Base-by-base conservation (phyloP, 1,140 invertebrate species). In the Pollicipes pollicipes region DNA sequence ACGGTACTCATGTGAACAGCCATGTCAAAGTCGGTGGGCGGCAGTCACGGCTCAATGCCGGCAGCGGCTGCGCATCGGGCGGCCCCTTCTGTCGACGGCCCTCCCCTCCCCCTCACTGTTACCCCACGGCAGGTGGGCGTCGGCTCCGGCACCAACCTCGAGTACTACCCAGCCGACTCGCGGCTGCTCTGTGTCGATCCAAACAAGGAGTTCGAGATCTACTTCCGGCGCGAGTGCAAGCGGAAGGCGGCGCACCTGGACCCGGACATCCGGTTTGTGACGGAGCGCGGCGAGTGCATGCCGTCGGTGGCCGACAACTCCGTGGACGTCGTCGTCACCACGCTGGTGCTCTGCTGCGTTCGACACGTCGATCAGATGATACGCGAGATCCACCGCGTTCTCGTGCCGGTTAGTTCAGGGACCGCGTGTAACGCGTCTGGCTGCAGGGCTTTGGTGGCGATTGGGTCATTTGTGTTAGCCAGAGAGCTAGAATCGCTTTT, bases 261-360 rank as follows among this genome's bases (percentile, higher is more conserved):
- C 64, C 28, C 64, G 27, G 28, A 66, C 64, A 66, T 66, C 17
- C 27, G 27, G 64, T 66, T 66, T 24, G 64, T 66, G 28, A 10
- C 8, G 24, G 64, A 66, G 64, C 27, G 64, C 64, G 64, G 69
- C 21, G 79, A 80, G 68, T 71, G 75, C 28, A 74, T 79, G 70
- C 70, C 72, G 21, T 70, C 71, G 30, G 72, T 78, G 27, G 37
- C 70, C 64, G 71, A 75, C 30, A 71, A 74, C 17, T 76, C 74
- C 30, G 74, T 79, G 3, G 78, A 80, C 69, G 75, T 75, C 10
- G 77, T 79, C 3, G 77, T 79, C 16, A 73, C 75, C 10, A 78
- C 77, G 17, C 66, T 75, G 30, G 77, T 80, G 0, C 70, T 79
- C 1, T 80, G 79, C 69, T 74, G 72, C 67, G 78, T 79, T 17